Conservation (phyloP, 1,140 invertebrate genomes). For the Dermatophagoides farinae region DNA sequence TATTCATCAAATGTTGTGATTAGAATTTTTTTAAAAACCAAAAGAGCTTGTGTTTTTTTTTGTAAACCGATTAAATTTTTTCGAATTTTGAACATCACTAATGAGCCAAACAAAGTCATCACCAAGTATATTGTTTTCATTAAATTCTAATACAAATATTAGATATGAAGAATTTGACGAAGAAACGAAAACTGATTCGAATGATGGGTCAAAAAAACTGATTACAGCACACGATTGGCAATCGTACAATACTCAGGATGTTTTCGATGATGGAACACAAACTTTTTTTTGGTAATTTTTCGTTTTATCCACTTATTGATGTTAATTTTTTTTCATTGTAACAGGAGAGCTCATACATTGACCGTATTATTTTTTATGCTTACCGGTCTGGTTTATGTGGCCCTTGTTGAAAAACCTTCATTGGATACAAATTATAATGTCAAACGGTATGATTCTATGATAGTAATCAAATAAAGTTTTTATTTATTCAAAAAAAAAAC, state of each 20-base stretch:
- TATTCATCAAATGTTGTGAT: not conserved
- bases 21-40: not conserved
- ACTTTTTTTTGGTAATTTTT: slow-evolving; percentile 32
- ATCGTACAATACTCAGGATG: slow-evolving; percentile 23
- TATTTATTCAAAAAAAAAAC: not conserved
- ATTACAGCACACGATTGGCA: slow-evolving; percentile 33
- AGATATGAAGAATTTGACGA: slow-evolving; percentile 9
- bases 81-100: too few species aligned
- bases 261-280: slow-evolving; percentile 35
- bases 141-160: slow-evolving; percentile 6
- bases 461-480: not conserved
- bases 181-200: not conserved
- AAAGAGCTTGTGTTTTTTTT: not conserved
- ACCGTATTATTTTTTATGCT: slow-evolving; percentile 30
- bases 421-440: slow-evolving; percentile 30
- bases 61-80: too few species aligned
- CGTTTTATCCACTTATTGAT: too few species aligned
- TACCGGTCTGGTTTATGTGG: slow-evolving; percentile 30
- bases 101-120: too few species aligned
- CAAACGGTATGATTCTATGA: slow-evolving; percentile 27
- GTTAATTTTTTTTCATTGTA: slow-evolving; percentile 16
- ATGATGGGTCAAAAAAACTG: not conserved
- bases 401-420: slow-evolving; percentile 28
- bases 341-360: slow-evolving; percentile 34
- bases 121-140: not conserved